Percentiles rank a stretch among this genome's conserved stretches.
These are phyloP conservation scores for Colossoma macropomum DNA, from an alignment of 2,113 vertebrate genomes.

Conservation along the genomic window DNA sequence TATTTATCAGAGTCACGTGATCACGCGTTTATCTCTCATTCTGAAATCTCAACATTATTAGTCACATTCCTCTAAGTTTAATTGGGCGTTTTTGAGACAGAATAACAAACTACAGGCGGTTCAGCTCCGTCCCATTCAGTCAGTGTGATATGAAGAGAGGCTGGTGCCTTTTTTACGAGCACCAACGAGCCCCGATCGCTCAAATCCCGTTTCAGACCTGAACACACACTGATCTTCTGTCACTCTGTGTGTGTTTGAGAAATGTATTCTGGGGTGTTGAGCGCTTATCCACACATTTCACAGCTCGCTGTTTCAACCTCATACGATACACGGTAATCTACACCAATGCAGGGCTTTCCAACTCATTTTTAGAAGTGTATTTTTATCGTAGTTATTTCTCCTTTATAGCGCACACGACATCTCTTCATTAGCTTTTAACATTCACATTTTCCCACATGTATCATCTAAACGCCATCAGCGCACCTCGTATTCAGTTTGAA, in stretches of 20 bases:
- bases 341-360: not conserved
- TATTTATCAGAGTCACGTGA: constrained; percentile 38
- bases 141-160: not conserved
- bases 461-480: constrained; percentile 1
- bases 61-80: not conserved
- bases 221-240: too few species aligned
- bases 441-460: not conserved
- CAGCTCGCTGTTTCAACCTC: not conserved
- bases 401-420: not conserved
- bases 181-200: not conserved
- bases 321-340: not conserved
- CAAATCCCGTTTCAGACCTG: not conserved
- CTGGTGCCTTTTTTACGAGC: not conserved
- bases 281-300: not conserved
- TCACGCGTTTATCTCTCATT: not conserved
- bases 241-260: too few species aligned
- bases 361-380: not conserved
- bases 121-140: not conserved
- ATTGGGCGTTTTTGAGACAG: not conserved
- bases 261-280: not conserved
- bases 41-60: not conserved
- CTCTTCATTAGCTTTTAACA: not conserved
- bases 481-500: constrained; percentile 51
- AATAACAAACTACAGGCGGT: not conserved
- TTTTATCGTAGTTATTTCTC: constrained; percentile 2